Evolutionary conservation across 1,140 invertebrate species (phyloP), one percentile per base, ranked within the genome.

Genomic region (Heliconius hewitsoni): DNA sequence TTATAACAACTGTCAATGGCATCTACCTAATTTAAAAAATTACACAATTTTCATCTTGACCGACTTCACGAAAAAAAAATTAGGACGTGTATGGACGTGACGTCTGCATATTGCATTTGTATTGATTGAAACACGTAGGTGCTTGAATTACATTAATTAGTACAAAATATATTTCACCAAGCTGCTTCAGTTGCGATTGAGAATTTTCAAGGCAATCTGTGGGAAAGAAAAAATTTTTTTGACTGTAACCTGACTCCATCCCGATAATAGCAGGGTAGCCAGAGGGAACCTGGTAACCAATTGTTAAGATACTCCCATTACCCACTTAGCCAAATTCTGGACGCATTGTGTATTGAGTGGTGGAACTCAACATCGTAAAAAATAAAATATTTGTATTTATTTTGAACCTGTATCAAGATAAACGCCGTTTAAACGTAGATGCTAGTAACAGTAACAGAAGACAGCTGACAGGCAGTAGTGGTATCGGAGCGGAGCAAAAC

Each of bases 21-120:
- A 85, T 85, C 81, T 82, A 85, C 84, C 81, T 82, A 85, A 87
- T 86, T 84, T 76, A 75, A 76, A 80, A 84, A 77, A 86, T 93
- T 93, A 83, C 88, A 85, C 83, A 93, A 93, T 85, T 84, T 90
- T 85, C 82, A 82, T 90, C 90, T 92, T 93, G 92, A 93, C 92
- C 92, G 89, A 92, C 83, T 88, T 89, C 88, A 85, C 84, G 42
- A 4, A 84, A 90, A 88, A 89, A 87, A 88, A 93, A 88, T 87
- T 91, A 87, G 90, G 85, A 86, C 91, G 86, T 84, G 81, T 79
- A 86, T 82, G 81, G 85, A 85, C 87, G 84, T 90, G 83, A 82
- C 77, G 81, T 83, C 79, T 66, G 77, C 60, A 46, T 60, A 76
- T 78, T 84, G 79, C 75, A 66, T 34, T 77, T 52, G 30, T n/a